Percentiles rank a stretch among this genome's conserved stretches.
Evolutionary conservation across 2,113 vertebrate species (phyloP).

Genomic region (Colossoma macropomum): DNA sequence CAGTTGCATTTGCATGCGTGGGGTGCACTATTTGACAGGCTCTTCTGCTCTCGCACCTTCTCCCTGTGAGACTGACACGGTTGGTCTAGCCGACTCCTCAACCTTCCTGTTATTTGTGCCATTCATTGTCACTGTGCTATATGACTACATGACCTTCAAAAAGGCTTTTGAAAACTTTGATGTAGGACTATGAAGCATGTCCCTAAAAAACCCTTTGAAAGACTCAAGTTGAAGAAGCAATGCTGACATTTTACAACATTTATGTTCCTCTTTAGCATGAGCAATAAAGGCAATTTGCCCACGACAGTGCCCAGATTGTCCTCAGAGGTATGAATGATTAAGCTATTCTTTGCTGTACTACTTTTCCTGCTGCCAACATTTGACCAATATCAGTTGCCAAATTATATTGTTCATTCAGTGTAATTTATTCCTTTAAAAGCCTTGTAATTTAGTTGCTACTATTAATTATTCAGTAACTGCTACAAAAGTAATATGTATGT

Average conservation of each 20-base stretch:
- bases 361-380: neutral
- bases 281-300: neutral
- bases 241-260: neutral
- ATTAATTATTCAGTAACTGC: too few relatives aligned
- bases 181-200: neutral
- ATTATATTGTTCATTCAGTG: too few relatives aligned
- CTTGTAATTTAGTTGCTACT: too few relatives aligned
- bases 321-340: neutral
- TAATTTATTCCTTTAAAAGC: too few relatives aligned
- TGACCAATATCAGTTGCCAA: too few relatives aligned
- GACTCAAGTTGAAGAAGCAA: neutral
- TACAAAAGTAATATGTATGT: too few relatives aligned
- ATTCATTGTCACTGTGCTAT: neutral
- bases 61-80: neutral
- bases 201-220: neutral
- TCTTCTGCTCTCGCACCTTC: slow-evolving; percentile 22
- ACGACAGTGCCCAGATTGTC: neutral
- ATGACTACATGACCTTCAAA: slow-evolving; percentile 28
- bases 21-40: slow-evolving; percentile 27
- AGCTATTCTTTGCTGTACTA: neutral
- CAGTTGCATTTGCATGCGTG: slow-evolving; percentile 34
- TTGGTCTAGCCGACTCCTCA: slow-evolving; percentile 2
- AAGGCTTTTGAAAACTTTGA: slow-evolving; percentile 10
- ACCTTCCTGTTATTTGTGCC: slow-evolving; percentile 30
- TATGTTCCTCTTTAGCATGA: neutral